Evolutionary conservation across 2,797 vertebrate genomes (phyloP), one percentile per base, ranked within the genome.

Genomic region (Euphonia xanthogaster): DNA sequence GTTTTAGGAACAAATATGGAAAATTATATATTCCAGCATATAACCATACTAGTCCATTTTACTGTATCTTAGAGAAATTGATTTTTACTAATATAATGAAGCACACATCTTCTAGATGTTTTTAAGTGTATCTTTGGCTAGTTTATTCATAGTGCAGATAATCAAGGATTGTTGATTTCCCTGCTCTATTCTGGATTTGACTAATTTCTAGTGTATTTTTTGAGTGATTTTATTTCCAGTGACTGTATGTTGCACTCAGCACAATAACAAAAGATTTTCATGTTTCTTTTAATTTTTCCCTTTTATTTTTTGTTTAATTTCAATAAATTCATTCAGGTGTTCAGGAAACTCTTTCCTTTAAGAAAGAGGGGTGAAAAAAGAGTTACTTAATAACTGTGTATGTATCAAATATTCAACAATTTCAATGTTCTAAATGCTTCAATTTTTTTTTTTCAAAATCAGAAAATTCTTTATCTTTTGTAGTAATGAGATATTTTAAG

Each of bases 311-410:
- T 44, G 7, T 17, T 17, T 79, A 48, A 63, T 95, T 68, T 65
- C 13, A 60, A 23, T 37, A 65, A 65, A 65, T 86, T 80, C 30
- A 45, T 8, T 25, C 14, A 57, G 4, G 2, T 47, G 20, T 51
- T 62, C 17, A 58, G 54, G 18, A 92, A 82, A 72, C 3, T 1
- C 6, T 71, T 88, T 74, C 21, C 24, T 44, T 83, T 57, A 65
- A 65, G 54, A 66, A 77, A 77, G n/a, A 15, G 24, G 1, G 6
- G 5, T 5, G 6, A 1, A 11, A 1, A 42, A 75, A 50, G 0
- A 42, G 10, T 28, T 68, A 60, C 65, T 68, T 47, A 86, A 24
- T 75, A 58, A 39, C 16, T 24, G 2, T 0, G 0, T 25, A 63
- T 45, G 8, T 66, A 40, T 40, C 4, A 68, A 75, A 79, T 51